These are phyloP conservation scores for Meganola albula DNA, from an alignment of 2,888 invertebrate genomes.

Conservation along the genomic window DNA sequence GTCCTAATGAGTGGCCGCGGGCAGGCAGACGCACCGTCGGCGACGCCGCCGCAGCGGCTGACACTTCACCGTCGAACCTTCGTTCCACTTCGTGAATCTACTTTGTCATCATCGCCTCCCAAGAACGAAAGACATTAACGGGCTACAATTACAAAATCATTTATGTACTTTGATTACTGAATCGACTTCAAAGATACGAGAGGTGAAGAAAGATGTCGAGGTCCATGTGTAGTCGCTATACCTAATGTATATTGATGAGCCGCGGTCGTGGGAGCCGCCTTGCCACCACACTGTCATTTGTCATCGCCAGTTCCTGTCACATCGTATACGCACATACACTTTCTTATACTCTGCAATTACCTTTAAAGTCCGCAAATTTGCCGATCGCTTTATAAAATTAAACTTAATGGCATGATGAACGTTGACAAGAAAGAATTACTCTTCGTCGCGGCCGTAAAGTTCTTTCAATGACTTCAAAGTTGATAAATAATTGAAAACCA, in stretches of 20 bases:
- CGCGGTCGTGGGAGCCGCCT: slow-evolving; percentile 55
- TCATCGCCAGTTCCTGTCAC: slow-evolving; percentile 68
- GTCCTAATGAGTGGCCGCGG: slow-evolving; percentile 51
- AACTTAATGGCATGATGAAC: slow-evolving; percentile 44
- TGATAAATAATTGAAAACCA: no score
- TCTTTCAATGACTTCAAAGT: no score
- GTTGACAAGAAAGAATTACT: slow-evolving; percentile 41
- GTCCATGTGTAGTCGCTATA: slow-evolving; percentile 30
- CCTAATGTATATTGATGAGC: slow-evolving; percentile 61
- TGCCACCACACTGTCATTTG: slow-evolving; percentile 55
- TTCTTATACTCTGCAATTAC: slow-evolving; percentile 68
- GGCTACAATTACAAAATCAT: slow-evolving; percentile 32
- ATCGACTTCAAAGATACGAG: slow-evolving; percentile 27
- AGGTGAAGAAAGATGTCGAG: slow-evolving; percentile 24
- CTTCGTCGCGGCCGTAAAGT: no score
- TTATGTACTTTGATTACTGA: slow-evolving; percentile 33
- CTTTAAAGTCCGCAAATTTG: slow-evolving; percentile 60
- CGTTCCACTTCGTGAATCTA: slow-evolving; percentile 30
- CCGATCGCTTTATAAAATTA: slow-evolving; percentile 44
- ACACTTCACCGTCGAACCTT: slow-evolving; percentile 12
- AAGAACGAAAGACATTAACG: no score
- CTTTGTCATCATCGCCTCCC: slow-evolving; percentile 24
- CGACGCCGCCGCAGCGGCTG: slow-evolving; percentile 36
- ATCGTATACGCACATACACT: slow-evolving; percentile 57
- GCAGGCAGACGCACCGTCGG: slow-evolving; percentile 63